These are phyloP conservation scores for Acanthopleura granulata DNA, from an alignment of 2,888 invertebrate genomes.

Conservation along the genomic window DNA sequence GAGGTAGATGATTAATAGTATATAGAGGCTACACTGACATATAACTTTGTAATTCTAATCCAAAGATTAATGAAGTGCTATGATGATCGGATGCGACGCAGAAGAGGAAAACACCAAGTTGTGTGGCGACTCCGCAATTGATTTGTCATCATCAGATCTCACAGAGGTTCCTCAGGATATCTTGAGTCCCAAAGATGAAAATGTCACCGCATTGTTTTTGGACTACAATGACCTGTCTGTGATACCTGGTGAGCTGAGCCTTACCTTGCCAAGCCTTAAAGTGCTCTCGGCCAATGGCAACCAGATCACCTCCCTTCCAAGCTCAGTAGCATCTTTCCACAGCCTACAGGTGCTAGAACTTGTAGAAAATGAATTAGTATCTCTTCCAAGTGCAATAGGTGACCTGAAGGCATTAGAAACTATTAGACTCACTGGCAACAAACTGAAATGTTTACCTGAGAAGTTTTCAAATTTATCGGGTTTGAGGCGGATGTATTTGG, in stretches of 20 bases:
- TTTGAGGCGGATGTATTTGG: conserved; percentile 39
- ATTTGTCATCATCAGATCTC: conserved; percentile 37
- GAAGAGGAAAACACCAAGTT: neutral
- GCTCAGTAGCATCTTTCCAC: conserved; percentile 37
- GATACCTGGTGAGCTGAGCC: conserved; percentile 43
- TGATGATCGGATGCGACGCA: too few relatives aligned
- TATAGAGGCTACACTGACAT: too few relatives aligned
- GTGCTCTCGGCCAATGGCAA: conserved; percentile 52
- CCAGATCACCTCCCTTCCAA: conserved; percentile 41
- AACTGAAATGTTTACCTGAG: conserved; percentile 46
- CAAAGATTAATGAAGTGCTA: too few relatives aligned
- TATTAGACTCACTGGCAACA: conserved; percentile 48
- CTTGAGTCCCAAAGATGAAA: neutral
- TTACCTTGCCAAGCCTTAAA: conserved; percentile 34
- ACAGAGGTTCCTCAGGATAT: conserved; percentile 25
- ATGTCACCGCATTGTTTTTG: conserved; percentile 37
- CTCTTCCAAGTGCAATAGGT: conserved; percentile 45
- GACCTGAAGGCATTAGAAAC: conserved; percentile 36
- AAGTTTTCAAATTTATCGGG: conserved; percentile 44
- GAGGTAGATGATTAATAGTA: too few relatives aligned
- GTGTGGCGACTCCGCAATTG: neutral
- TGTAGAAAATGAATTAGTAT: conserved; percentile 49
- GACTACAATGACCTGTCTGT: conserved; percentile 47
- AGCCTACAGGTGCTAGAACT: conserved; percentile 43
- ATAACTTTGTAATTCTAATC: too few relatives aligned